Evolutionary conservation across 2,113 vertebrate species (phyloP).

Genomic region (Poeciliopsis retropinna): DNA sequence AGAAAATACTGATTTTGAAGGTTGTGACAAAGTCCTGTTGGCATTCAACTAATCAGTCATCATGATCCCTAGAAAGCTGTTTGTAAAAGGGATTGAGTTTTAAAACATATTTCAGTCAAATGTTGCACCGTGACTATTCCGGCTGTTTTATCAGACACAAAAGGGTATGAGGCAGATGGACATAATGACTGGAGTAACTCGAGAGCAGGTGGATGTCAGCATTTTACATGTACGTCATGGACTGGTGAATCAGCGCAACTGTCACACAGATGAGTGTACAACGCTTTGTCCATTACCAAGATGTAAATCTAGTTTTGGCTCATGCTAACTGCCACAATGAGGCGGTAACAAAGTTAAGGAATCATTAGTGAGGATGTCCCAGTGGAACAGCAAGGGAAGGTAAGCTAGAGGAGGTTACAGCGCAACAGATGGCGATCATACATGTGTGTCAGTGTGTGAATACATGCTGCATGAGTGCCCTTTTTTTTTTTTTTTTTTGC

Average conservation of each 20-base stretch:
- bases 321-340: constrained; percentile 63
- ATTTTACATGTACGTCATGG: constrained; percentile 36
- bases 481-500: constrained; percentile 60
- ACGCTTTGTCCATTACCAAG: constrained; percentile 49
- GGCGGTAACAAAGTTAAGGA: constrained; percentile 74
- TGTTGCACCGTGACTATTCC: constrained; percentile 1
- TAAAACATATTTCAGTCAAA: constrained; percentile 19
- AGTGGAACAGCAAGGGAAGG: constrained; percentile 52
- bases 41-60: constrained; percentile 21
- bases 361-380: constrained; percentile 72
- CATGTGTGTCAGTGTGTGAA: constrained; percentile 66
- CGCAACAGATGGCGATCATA: constrained; percentile 64
- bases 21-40: constrained; percentile 6
- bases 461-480: constrained; percentile 23
- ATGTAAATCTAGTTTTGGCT: constrained; percentile 42
- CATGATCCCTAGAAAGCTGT: constrained; percentile 22
- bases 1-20: neutral
- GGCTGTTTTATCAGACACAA: constrained; percentile 28
- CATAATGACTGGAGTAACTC: constrained; percentile 38
- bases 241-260: constrained; percentile 56
- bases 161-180: constrained; percentile 62
- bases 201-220: constrained; percentile 65
- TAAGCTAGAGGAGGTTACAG: constrained; percentile 56
- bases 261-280: constrained; percentile 45
- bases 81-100: constrained; percentile 13